Conservation (phyloP, 1,140 invertebrate genomes). For the Schlechtendalia chinensis region DNA sequence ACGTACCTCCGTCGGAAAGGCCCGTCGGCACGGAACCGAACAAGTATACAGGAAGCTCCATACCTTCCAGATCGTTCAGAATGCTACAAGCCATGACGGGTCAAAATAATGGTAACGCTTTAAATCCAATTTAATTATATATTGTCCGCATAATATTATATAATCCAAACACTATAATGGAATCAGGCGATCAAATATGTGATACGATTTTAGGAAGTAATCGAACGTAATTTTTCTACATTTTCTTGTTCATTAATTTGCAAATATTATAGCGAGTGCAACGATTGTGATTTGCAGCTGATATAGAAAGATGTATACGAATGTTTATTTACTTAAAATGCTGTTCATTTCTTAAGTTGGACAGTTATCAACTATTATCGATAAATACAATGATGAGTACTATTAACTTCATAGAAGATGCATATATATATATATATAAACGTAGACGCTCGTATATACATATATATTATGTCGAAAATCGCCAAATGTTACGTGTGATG, state of each 20-base stretch:
- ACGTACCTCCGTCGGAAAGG: constrained; percentile 64
- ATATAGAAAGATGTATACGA: too few species aligned
- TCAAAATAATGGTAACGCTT: constrained; percentile 40
- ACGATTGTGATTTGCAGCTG: neutral
- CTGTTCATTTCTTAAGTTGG: neutral
- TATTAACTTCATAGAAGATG: too few species aligned
- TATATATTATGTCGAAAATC: too few species aligned
- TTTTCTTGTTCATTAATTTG: too few species aligned
- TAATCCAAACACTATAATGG: neutral
- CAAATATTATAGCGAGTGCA: too few species aligned
- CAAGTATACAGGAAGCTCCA: constrained; percentile 78
- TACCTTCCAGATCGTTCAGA: constrained; percentile 81
- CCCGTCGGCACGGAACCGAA: constrained; percentile 69
- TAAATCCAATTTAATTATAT: neutral
- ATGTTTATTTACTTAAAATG: neutral
- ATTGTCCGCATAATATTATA: neutral
- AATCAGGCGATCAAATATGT: constrained; percentile 45
- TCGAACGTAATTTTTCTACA: neutral
- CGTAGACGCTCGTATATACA: too few species aligned
- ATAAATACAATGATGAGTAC: too few species aligned
- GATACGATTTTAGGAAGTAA: constrained; percentile 24
- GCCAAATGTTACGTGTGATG: too few species aligned
- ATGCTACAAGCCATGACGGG: constrained; percentile 79
- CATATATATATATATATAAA: too few species aligned
- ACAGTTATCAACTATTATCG: neutral